Conservation (phyloP, 2,113 vertebrate species). For the Arothron firmamentum region DNA sequence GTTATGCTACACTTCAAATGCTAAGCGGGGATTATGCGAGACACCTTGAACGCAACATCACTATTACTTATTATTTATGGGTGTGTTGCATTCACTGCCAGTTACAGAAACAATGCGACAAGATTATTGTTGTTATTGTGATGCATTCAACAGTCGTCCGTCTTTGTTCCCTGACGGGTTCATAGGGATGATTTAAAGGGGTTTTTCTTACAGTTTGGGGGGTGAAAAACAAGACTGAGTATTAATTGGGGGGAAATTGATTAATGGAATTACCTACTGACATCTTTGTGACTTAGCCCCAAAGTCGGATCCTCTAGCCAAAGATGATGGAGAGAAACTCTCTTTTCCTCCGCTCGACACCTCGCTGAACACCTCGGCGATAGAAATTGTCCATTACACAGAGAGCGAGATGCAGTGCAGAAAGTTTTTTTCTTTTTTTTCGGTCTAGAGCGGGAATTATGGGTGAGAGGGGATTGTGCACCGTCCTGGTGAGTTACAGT, state of each 20-base stretch:
- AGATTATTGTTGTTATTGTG: too few species aligned
- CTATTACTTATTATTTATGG: too few species aligned
- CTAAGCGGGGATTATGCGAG: too few species aligned
- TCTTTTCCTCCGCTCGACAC: slow-evolving; percentile 22
- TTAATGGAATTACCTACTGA: slow-evolving; percentile 43
- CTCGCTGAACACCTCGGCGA: slow-evolving; percentile 4
- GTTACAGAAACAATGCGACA: too few species aligned
- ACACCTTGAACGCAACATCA: too few species aligned
- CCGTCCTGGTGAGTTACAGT: slow-evolving; percentile 25
- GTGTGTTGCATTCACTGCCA: too few species aligned
- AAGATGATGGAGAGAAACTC: slow-evolving; percentile 24
- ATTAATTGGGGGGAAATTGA: slow-evolving; percentile 15
- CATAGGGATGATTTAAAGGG: too few species aligned
- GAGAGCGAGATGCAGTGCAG: slow-evolving; percentile 23
- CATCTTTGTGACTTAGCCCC: not conserved
- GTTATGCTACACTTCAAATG: too few species aligned
- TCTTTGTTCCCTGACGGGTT: too few species aligned
- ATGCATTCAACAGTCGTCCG: too few species aligned
- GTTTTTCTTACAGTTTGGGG: too few species aligned
- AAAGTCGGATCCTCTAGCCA: not conserved
- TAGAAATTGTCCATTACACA: slow-evolving; percentile 19
- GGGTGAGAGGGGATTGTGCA: slow-evolving; percentile 34
- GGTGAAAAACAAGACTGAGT: not conserved
- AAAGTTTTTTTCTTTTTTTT: not conserved
- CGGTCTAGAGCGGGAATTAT: not conserved